Evolutionary conservation across 1,140 invertebrate genomes (phyloP), one percentile per base, ranked within the genome.

Genomic region (Drosophila tani): DNA sequence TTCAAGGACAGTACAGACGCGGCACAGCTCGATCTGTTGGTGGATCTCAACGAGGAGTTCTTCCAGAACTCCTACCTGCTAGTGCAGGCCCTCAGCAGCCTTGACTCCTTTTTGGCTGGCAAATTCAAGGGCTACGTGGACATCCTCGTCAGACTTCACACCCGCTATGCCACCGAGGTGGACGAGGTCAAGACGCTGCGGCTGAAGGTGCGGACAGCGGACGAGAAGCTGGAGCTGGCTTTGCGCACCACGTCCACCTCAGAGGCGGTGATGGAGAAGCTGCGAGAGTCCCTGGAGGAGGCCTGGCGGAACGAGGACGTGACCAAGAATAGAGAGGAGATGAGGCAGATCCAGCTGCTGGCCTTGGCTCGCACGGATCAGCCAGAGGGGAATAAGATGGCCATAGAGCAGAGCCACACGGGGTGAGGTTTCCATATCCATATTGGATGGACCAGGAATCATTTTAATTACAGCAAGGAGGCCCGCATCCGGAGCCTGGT

Each of bases 61-160:
- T 88, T 88, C 27, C 4, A 0, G 0, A 51, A 6, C 9, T 67
- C 75, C 27, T 82, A 85, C 40, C 63, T 62, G 5, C 38, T 90
- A 11, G 66, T 88, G 12, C 78, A 90, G 9, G 0, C 1, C 1
- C 12, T 90, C 0, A 29, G 55, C 46, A 38, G 17, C 8, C 24
- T 47, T 1, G 49, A 59, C 12, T 5, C 17, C 29, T 60, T 66
- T 29, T n/a, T 79, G 5, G 79, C 82, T 1, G 35, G 32, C 17
- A 82, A 81, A n/a, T 11, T 91, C 24, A 91, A 91, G 45, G 15
- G 12, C 4, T 91, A 53, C 45, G 67, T 91, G 4, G 82, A 91
- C 32, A 49, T 91, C 21, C 32, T 91, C 35, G 49, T 35, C 11
- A 41, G 80, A 9, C 45, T 91, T 3, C 86, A 91, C 8, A 14